Evolutionary conservation across 1,140 invertebrate species (phyloP).

Genomic region (Ooceraea biroi): DNA sequence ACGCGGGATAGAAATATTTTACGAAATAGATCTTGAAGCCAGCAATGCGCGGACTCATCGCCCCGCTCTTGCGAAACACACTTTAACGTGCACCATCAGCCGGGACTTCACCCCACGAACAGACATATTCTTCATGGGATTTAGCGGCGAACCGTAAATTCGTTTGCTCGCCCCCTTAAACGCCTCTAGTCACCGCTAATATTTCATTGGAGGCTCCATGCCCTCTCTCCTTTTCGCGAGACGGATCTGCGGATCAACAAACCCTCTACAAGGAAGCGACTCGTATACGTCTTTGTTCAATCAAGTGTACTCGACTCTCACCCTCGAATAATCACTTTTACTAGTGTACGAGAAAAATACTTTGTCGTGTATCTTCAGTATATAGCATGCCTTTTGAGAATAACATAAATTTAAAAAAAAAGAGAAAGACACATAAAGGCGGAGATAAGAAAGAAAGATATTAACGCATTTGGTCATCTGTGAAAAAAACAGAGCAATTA

Average conservation of each 20-base stretch:
- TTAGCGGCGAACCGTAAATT: constrained; percentile 58
- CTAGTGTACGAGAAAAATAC: neutral
- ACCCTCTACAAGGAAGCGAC: neutral
- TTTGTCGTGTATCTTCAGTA: neutral
- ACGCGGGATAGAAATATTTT: constrained; percentile 54
- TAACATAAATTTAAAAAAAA: neutral
- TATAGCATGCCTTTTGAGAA: neutral
- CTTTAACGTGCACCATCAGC: constrained; percentile 21
- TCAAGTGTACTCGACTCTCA: neutral
- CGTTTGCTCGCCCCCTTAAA: constrained; percentile 51
- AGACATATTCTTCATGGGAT: constrained; percentile 58
- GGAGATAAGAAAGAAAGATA: neutral
- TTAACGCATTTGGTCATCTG: neutral
- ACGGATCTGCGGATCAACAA: constrained; percentile 46
- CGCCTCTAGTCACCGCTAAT: constrained; percentile 51
- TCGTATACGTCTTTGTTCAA: constrained; percentile 32
- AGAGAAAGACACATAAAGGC: neutral
- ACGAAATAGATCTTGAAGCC: constrained; percentile 42
- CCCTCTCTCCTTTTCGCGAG: neutral
- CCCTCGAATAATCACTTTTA: constrained; percentile 19
- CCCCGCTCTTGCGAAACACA: constrained; percentile 18
- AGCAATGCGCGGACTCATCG: constrained; percentile 37
- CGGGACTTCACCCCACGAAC: constrained; percentile 38
- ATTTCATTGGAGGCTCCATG: constrained; percentile 32
- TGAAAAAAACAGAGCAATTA: constrained; percentile 29